Evolutionary conservation across 2,797 vertebrate genomes (phyloP), one percentile per base, ranked within the genome.

Genomic region (Oryzias dopingdopingensis): DNA sequence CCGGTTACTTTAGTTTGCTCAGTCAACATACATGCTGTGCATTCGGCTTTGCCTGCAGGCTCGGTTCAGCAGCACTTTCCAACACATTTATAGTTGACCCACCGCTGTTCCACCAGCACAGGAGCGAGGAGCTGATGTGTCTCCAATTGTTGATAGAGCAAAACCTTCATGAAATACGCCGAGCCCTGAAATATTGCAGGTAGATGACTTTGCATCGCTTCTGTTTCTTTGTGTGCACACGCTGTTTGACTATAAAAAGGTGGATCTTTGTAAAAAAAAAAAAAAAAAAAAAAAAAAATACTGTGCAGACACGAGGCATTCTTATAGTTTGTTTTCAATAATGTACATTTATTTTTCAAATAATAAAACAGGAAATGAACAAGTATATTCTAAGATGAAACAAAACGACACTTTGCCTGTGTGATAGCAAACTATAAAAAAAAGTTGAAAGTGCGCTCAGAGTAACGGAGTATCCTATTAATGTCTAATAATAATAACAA

Each of bases 11-110:
- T 2, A 69, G 66, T 56, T 54, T 66, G 26, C 56, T 57, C 56
- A 48, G 43, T 62, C 61, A 71, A 56, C 68, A 62, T 65, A 50
- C 63, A 51, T 50, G 51, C 52, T 61, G 56, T 65, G 67, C 42
- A 48, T 59, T 60, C 51, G 47, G 26, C 53, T 42, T 61, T 62
- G 56, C 47, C 50, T 47, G 26, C 32, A 74, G 42, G 44, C 52
- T 53, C 47, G 50, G 18, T 61, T 71, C 23, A 67, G 37, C 67
- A 62, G 57, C 17, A 72, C 62, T 67, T 72, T 16, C 62, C 44
- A 69, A n/a, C 64, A 59, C 48, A 54, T 57, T 83, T 65, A 57
- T 14, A 51, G 41, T n/a, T 43, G 41, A 62, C 23, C 23, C 15
- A 43, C 40, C 54, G 45, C 48, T 50, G 17, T 29, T 18, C 42